Base-by-base conservation (phyloP, 2,113 vertebrate genomes). In the Toxotes jaculatrix region DNA sequence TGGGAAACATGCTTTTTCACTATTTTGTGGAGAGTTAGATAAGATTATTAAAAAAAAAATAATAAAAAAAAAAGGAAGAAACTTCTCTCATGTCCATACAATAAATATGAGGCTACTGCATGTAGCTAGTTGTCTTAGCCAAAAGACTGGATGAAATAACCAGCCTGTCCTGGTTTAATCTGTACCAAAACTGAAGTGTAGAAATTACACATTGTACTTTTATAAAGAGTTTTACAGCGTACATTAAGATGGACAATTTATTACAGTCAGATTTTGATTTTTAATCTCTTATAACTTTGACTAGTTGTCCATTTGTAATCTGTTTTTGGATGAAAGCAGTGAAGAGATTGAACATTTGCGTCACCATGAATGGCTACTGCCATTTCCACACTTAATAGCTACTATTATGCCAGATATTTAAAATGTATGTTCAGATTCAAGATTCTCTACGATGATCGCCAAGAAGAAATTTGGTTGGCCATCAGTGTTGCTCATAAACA, bases 351-450 rank as follows among this genome's bases (percentile, higher is more conserved):
- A n/a, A n/a, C n/a, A n/a, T n/a, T n/a, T 53, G 51, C 51, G n/a
- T 10, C n/a, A n/a, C 3, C n/a, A 55, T 55, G 21, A n/a, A n/a
- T n/a, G 51, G 2, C 8, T 23, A 10, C n/a, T 12, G 23, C 5
- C 51, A 56, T 31, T 27, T 56, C 55, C 55, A 57, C 13, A n/a
- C 49, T 31, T 57, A 13, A 57, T 57, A 23, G 10, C 23, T 67
- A 19, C 73, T 67, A 4, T 56, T 13, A 60, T 73, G 7, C 40
- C 19, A 60, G 31, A 62, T 45, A 40, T 64, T 32, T 76, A 32
- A 12, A 69, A 82, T 55, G 3, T 7, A 55, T 79, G 10, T 64
- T 49, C 3, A 49, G 6, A 32, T n/a, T 59, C 3, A 71, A 49
- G 10, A 32, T 43, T 43, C 9, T 11, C 53, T 59, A 7, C 4